Conservation (phyloP, 2,888 invertebrate species). For the Lepidocyrtoides sp. region DNA sequence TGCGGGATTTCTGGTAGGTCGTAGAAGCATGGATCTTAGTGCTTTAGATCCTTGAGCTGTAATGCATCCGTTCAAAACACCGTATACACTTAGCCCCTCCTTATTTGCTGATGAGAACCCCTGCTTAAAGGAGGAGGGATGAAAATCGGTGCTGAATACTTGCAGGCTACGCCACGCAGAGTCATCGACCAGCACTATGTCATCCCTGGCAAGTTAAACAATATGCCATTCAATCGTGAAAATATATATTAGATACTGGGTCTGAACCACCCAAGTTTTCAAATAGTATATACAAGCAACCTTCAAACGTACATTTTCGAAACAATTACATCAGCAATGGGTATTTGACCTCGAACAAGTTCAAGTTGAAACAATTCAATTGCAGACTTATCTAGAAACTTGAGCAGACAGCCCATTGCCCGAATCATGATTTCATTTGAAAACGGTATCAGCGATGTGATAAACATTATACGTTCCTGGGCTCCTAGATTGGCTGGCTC, state of each 20-base stretch:
- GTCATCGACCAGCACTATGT: slow-evolving; percentile 91
- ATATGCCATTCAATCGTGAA: too few relatives aligned
- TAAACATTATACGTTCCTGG: slow-evolving; percentile 88
- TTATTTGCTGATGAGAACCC: slow-evolving; percentile 88
- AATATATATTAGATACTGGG: too few relatives aligned
- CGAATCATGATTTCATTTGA: slow-evolving; percentile 89
- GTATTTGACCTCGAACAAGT: slow-evolving; percentile 86
- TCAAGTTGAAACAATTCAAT: slow-evolving; percentile 86
- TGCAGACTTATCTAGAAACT: slow-evolving; percentile 91
- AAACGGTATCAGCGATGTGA: slow-evolving; percentile 90
- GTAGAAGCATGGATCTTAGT: slow-evolving; percentile 90
- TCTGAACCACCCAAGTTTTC: too few relatives aligned
- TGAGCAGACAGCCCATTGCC: slow-evolving; percentile 91
- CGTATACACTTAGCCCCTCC: slow-evolving; percentile 92
- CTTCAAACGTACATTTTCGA: slow-evolving; percentile 90
- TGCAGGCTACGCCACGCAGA: slow-evolving; percentile 92
- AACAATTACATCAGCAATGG: slow-evolving; percentile 88
- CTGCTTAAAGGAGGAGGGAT: slow-evolving; percentile 92
- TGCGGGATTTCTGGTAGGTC: slow-evolving; percentile 90
- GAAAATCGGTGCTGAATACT: slow-evolving; percentile 91
- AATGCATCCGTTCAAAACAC: slow-evolving; percentile 91
- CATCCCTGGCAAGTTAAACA: slow-evolving; percentile 87
- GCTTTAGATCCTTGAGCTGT: slow-evolving; percentile 90
- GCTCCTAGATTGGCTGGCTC: slow-evolving; percentile 88
- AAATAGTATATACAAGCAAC: too few relatives aligned